A percentile compares a stretch with the other conserved stretches of the same genome.
Evolutionary conservation across 2,888 invertebrate genomes (phyloP).

Genomic region (Eupithecia exiguata): DNA sequence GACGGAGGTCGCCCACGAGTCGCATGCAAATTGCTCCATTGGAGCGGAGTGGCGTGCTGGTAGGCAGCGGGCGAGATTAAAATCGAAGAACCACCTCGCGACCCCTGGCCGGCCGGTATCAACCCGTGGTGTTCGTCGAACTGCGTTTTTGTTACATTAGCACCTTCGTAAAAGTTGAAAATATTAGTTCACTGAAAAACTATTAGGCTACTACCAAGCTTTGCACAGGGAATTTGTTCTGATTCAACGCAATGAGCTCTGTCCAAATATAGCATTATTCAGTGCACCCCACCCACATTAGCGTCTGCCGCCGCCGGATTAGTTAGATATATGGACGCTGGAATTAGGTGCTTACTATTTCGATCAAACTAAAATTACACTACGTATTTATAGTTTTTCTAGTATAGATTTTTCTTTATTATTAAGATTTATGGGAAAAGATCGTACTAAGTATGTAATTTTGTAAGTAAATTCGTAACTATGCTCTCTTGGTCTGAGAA

Average conservation of each 20-base stretch:
- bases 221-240: constrained; percentile 49
- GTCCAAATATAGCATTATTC: constrained; percentile 63
- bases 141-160: constrained; percentile 29
- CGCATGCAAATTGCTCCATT: constrained; percentile 82
- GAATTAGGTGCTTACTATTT: constrained; percentile 45
- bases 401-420: neutral
- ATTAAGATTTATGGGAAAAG: neutral
- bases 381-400: neutral
- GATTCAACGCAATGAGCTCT: constrained; percentile 57
- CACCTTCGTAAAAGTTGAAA: constrained; percentile 32
- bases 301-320: constrained; percentile 40
- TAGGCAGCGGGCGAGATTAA: constrained; percentile 66
- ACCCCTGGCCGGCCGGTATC: constrained; percentile 49
- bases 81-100: constrained; percentile 65
- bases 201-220: neutral
- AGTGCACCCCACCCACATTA: constrained; percentile 53
- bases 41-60: constrained; percentile 65
- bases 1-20: constrained; percentile 76
- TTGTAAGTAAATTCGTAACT: neutral
- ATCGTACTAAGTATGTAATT: neutral
- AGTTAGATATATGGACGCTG: constrained; percentile 43
- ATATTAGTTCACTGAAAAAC: constrained; percentile 23
- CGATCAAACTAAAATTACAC: constrained; percentile 32
- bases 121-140: constrained; percentile 23
- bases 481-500: neutral